Base-by-base conservation (phyloP, 2,888 invertebrate genomes). In the Mechanitis messenoides region DNA sequence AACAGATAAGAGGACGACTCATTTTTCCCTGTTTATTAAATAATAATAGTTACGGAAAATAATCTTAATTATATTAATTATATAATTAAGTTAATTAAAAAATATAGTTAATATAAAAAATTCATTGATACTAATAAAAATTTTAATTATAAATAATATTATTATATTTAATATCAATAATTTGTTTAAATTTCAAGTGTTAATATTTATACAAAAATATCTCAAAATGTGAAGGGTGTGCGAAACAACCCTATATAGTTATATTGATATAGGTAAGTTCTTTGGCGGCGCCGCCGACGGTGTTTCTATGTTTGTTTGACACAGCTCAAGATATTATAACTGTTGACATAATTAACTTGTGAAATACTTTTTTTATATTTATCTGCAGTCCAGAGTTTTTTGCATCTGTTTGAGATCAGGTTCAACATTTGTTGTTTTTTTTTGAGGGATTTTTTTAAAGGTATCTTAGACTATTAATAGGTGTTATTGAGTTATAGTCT, bases 151-250 rank as follows among this genome's bases (percentile, higher is more conserved):
- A 42, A 42, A 42, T 42, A 42, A 42, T 42, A 9, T 42, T 42
- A 9, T 42, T 42, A 9, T 42, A 7, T 42, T 42, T 42, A 9
- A 9, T 42, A 42, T 9, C 2, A 35, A 35, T 35, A 35, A 3
- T 42, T 42, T 3, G 9, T 9, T 42, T 55, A 61, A 68, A 62
- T 62, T 64, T 70, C 6, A 35, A 42, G 45, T 71, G 71, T 70
- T 61, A 28, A n/a, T 65, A 58, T 62, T 69, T 70, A 66, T 66
- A 59, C 67, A 82, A 73, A 77, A 74, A 78, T 86, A 84, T 87
- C 81, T 74, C 73, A 72, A 77, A 81, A 72, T 84, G 76, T 81
- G 77, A 85, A 84, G 83, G 75, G 79, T 76, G 83, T 86, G 89
- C 83, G 87, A 89, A 86, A 84, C 70, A 70, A 69, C 66, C 71